These are phyloP conservation scores for Acronicta aceris DNA, from an alignment of 2,888 invertebrate species.

Conservation along the genomic window DNA sequence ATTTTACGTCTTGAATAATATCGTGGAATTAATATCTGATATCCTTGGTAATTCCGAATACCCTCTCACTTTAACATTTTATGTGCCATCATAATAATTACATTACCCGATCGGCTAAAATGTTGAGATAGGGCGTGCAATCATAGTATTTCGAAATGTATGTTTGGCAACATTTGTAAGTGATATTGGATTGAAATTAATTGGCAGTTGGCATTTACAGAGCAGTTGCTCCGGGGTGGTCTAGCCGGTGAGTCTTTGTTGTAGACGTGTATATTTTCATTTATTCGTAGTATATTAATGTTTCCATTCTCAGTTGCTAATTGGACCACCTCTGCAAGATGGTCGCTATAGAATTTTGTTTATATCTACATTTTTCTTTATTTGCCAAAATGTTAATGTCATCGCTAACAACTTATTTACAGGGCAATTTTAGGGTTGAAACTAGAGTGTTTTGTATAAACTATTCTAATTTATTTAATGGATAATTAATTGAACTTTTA, in stretches of 20 bases:
- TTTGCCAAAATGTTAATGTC: too few species aligned
- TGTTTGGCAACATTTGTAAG: slow-evolving; percentile 39
- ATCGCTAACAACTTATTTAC: too few species aligned
- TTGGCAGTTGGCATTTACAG: slow-evolving; percentile 47
- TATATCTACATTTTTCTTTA: not conserved
- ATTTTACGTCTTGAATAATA: slow-evolving; percentile 32
- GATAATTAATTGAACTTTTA: too few species aligned
- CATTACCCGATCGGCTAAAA: slow-evolving; percentile 32
- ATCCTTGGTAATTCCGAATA: slow-evolving; percentile 44
- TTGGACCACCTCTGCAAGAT: slow-evolving; percentile 38
- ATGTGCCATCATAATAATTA: slow-evolving; percentile 27
- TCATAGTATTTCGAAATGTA: slow-evolving; percentile 38
- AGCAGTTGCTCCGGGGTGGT: slow-evolving; percentile 47
- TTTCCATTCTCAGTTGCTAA: slow-evolving; percentile 46
- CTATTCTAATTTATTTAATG: too few species aligned
- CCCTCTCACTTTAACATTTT: slow-evolving; percentile 48
- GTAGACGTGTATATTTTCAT: slow-evolving; percentile 35
- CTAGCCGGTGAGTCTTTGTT: slow-evolving; percentile 43
- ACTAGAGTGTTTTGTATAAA: too few species aligned
- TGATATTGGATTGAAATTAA: slow-evolving; percentile 52
- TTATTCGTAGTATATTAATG: slow-evolving; percentile 39
- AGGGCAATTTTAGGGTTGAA: too few species aligned
- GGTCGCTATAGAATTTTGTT: not conserved
- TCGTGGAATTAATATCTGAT: slow-evolving; percentile 41
- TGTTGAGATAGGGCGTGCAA: slow-evolving; percentile 32